A percentile compares a stretch with the other conserved stretches of the same genome.
phyloP scores from a whole-genome alignment of 2,888 invertebrate genomes.

The Agrenia bidenticulata region DNA sequence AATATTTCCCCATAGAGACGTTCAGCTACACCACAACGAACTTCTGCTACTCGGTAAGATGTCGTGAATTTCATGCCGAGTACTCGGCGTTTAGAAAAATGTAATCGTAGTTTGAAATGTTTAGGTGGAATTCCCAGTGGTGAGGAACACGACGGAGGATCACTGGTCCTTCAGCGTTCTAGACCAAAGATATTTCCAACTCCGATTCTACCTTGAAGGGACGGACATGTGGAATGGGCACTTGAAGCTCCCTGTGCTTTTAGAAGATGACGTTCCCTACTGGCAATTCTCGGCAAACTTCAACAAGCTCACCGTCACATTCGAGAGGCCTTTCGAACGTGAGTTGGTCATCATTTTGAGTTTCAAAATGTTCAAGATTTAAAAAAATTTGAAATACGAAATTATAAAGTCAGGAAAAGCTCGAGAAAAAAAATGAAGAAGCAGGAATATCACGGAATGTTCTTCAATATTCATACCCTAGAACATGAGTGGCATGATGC shows the following conservation, averaged over 20 bases:
- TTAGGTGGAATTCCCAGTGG: not conserved
- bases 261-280: not conserved
- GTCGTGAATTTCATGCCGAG: too few species aligned
- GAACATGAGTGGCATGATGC: not conserved
- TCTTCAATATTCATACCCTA: not conserved
- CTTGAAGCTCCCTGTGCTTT: not conserved
- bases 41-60: too few species aligned
- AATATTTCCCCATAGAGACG: too few species aligned
- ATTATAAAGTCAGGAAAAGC: too few species aligned
- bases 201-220: not conserved
- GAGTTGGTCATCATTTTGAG: too few species aligned
- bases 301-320: conserved; percentile 2
- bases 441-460: not conserved
- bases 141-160: not conserved
- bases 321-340: too few species aligned
- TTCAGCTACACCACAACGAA: too few species aligned
- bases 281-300: not conserved
- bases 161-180: not conserved
- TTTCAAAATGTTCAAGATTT: too few species aligned
- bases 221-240: not conserved
- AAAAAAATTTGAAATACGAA: too few species aligned
- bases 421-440: not conserved
- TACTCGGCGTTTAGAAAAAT: too few species aligned
- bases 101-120: too few species aligned
- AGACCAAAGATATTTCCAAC: not conserved